These are phyloP conservation scores for Volucella inflata DNA, from an alignment of 2,888 invertebrate species.

Conservation along the genomic window DNA sequence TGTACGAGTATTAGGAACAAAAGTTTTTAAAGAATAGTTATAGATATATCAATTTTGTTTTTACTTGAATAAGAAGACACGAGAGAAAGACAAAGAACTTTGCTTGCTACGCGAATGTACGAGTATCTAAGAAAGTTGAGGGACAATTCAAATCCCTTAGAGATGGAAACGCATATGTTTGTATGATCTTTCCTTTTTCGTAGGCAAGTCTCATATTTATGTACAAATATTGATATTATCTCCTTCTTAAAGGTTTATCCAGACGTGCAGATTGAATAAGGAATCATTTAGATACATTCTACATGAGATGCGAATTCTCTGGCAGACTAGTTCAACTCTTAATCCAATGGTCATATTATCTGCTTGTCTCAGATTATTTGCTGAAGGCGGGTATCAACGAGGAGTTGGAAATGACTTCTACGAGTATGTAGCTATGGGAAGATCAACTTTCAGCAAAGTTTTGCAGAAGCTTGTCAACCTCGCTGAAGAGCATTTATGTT, in stretches of 20 bases:
- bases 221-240: neutral
- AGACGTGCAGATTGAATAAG: neutral
- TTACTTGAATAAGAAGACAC: no score
- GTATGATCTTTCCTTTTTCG: no score
- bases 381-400: constrained; percentile 4
- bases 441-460: constrained; percentile 8
- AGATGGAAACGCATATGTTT: no score
- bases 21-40: no score
- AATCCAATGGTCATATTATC: neutral
- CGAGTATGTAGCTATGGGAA: constrained; percentile 5
- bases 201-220: no score
- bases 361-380: neutral
- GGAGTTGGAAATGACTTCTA: constrained; percentile 1
- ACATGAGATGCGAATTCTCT: neutral
- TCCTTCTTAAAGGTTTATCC: neutral
- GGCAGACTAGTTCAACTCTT: constrained; percentile 1
- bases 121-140: no score
- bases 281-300: constrained; percentile 7
- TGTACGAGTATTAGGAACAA: no score
- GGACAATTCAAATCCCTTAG: no score
- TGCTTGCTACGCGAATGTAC: no score
- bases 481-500: constrained; percentile 1
- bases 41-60: no score
- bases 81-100: no score
- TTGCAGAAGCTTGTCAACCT: neutral